Evolutionary conservation across 2,113 vertebrate genomes (phyloP), one percentile per base, ranked within the genome.

Genomic region (Austrofundulus limnaeus): DNA sequence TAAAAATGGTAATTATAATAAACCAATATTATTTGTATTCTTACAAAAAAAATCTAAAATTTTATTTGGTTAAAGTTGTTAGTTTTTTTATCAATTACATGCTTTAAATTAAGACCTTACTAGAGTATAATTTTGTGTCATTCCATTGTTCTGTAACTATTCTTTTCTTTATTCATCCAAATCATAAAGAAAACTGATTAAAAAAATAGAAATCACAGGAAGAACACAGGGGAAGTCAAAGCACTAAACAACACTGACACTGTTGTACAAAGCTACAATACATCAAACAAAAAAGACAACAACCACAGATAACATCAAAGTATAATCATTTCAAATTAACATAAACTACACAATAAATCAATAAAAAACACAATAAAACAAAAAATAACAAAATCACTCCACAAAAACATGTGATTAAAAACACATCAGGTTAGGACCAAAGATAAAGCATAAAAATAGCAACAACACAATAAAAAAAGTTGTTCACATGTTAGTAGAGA

Each of bases 221-320:
- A 65, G 73, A 73, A 81, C 66, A 79, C 28, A 76, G 51, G 46
- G 72, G 42, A 64, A 64, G 53, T 68, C 74, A 46, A 58, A 80
- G 55, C 52, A 58, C 52, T 56, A 77, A 55, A 74, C 34, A 58
- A 75, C 59, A 67, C 71, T 28, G 72, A 77, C 17, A 72, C 64
- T 61, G 10, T 28, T 56, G 25, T 60, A 70, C 67, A 83, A 72
- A 79, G 74, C 64, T 51, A 16, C 79, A 66, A 72, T 15, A 41
- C 1, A 15, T n/a, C 17, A 72, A 12, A 47, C n/a, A 51, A 67
- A 68, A 24, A 4, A 37, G 2, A 77, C 20, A 38, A 52, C 20
- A 53, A 52, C 17, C 70, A 75, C 49, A 68, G 19, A 83, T 20
- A 65, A 72, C 39, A 61, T 25, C 23, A 77, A 85, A 80, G 70